Evolutionary conservation across 2,797 vertebrate genomes (phyloP).

Genomic region (Tiaroga cobitis): DNA sequence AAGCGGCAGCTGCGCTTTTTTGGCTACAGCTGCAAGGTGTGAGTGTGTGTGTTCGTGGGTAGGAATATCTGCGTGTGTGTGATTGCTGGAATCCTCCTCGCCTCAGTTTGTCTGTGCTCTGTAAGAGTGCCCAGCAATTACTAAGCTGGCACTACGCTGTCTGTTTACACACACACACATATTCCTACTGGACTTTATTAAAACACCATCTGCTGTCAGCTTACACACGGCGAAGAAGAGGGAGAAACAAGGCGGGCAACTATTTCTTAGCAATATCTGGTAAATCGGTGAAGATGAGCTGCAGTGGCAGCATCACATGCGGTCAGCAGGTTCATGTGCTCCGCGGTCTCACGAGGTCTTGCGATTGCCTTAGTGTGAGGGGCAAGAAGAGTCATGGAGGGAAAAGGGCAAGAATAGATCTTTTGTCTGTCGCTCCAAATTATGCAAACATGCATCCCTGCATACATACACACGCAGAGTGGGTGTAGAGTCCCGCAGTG

Average conservation of each 20-base stretch:
- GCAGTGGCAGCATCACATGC: slow-evolving; percentile 15
- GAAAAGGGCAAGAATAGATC: slow-evolving; percentile 31
- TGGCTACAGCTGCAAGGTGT: slow-evolving; percentile 88
- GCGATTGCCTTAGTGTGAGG: neutral
- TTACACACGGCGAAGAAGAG: slow-evolving; percentile 36
- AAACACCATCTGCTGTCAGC: slow-evolving; percentile 99
- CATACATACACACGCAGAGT: slow-evolving; percentile 45
- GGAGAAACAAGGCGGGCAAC: slow-evolving; percentile 17
- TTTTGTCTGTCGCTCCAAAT: slow-evolving; percentile 12
- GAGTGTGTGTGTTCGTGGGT: slow-evolving; percentile 62
- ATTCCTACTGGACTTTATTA: slow-evolving; percentile 99
- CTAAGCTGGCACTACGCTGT: slow-evolving; percentile 95
- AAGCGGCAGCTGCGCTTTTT: slow-evolving; percentile 91
- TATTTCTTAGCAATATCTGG: slow-evolving; percentile 16
- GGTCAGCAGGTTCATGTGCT: neutral
- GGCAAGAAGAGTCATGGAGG: slow-evolving; percentile 46
- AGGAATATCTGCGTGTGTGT: slow-evolving; percentile 29
- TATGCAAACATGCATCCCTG: slow-evolving; percentile 32
- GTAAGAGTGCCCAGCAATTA: slow-evolving; percentile 99
- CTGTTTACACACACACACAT: slow-evolving; percentile 99
- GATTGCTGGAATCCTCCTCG: slow-evolving; percentile 58
- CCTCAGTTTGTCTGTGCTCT: slow-evolving; percentile 93
- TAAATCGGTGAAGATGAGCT: slow-evolving; percentile 22
- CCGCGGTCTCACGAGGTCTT: neutral
- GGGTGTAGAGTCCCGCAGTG: slow-evolving; percentile 57